These are phyloP conservation scores for Takifugu bimaculatus DNA, from an alignment of 2,113 vertebrate genomes.

Conservation along the genomic window DNA sequence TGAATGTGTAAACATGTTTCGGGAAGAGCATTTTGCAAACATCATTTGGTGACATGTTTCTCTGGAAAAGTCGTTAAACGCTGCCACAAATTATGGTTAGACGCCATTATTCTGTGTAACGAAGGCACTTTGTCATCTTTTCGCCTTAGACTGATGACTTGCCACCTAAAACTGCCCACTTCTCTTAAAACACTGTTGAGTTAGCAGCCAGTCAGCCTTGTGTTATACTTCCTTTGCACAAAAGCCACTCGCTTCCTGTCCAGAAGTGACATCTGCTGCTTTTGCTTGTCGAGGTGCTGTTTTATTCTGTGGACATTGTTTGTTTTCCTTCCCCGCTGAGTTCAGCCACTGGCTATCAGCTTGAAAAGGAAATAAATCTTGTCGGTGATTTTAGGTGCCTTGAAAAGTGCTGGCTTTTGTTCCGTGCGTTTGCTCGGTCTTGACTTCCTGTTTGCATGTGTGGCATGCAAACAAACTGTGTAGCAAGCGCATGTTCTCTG, in stretches of 20 bases:
- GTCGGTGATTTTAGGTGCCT: constrained; percentile 12
- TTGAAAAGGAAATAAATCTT: constrained; percentile 30
- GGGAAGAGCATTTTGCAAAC: background rate
- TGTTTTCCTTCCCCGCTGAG: constrained; percentile 33
- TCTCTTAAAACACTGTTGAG: constrained; percentile 4
- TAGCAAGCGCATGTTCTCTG: constrained; percentile 13
- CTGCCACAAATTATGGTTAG: background rate
- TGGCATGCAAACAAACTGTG: constrained; percentile 13
- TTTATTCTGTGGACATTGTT: constrained; percentile 36
- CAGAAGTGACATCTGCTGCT: constrained; percentile 56
- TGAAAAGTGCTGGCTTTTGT: constrained; percentile 31
- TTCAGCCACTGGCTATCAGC: constrained; percentile 20
- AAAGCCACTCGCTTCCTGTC: constrained; percentile 61
- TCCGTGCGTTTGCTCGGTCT: constrained; percentile 40
- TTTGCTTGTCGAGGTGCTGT: constrained; percentile 35
- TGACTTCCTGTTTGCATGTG: constrained; percentile 61
- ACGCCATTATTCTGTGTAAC: background rate
- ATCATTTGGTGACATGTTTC: background rate
- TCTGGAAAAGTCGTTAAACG: no score
- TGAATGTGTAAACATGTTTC: background rate
- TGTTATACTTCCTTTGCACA: constrained; percentile 48
- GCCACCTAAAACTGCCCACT: background rate
- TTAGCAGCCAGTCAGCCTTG: constrained; percentile 30
- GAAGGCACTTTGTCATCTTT: constrained; percentile 14
- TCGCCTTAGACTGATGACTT: constrained; percentile 7